Base-by-base conservation (phyloP, 2,797 vertebrate species). In the Miichthys miiuy region DNA sequence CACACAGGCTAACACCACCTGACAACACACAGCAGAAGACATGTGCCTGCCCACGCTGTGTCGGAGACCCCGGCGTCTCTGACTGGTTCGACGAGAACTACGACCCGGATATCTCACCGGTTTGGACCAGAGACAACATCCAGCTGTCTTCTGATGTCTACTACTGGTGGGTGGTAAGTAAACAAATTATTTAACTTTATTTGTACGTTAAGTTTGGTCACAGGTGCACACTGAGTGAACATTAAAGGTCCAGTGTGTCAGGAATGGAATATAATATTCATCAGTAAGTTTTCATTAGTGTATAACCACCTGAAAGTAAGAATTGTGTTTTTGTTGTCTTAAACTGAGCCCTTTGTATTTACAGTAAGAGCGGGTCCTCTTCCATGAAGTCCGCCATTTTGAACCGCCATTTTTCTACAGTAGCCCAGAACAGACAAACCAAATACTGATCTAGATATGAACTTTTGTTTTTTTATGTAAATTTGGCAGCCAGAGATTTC, bases 151-250 rank as follows among this genome's bases (percentile, higher is more conserved):
- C 94, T 0, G 97, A 98, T 0, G 98, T 99, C 79, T 98, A 98
- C 96, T 96, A 97, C 93, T 99, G 98, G 98, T 99, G 98, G 98
- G 98, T 98, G 98, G 98, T 99, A 95, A 99, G 97, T 93, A 85
- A 6, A 70, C 10, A 25, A 4, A 41, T n/a, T 0, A 17, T 61
- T 62, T 42, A 8, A 71, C 18, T 60, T 51, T 9, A 57, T 17
- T 64, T 58, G 2, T n/a, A 34, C 7, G 34, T 42, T 55, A 47
- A 68, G 10, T 50, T 8, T 8, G 21, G 4, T 41, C n/a, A 62
- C 41, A 23, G 25, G 1, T 47, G 41, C n/a, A 38, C 9, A 38
- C 2, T 9, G 34, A 48, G 18, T 62, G 2, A 54, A 75, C 60
- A 1, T 56, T 13, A 25, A 23, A 11, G 44, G 3, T 18, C 9